Conservation (phyloP, 2,797 vertebrate species). For the Lacerta bilineata region DNA sequence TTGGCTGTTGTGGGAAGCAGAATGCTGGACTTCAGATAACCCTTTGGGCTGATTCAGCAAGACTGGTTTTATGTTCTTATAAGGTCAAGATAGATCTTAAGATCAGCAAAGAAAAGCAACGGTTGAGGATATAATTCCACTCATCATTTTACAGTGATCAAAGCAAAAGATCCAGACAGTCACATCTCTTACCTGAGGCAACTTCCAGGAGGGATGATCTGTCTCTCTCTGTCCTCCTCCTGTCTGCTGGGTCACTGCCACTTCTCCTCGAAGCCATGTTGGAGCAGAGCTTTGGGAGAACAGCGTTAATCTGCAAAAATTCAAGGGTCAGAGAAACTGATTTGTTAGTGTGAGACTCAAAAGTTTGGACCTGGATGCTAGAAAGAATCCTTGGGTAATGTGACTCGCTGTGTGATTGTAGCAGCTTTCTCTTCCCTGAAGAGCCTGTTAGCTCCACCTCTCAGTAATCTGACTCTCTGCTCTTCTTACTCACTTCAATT, state of each 20-base stretch:
- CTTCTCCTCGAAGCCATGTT: conserved; percentile 68
- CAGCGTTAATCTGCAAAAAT: not conserved
- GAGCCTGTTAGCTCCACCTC: conserved; percentile 29
- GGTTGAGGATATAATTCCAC: fast-evolving
- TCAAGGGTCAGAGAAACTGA: fast-evolving
- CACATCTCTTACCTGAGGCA: conserved; percentile 62
- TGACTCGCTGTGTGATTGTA: not conserved
- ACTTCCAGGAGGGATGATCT: not conserved
- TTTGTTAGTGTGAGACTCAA: not conserved
- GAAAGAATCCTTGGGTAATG: not conserved
- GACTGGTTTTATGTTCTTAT: not conserved
- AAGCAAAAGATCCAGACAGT: not conserved
- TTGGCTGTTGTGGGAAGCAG: not conserved
- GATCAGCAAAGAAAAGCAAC: not conserved
- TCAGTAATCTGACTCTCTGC: fast-evolving
- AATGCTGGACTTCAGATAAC: too few species aligned
- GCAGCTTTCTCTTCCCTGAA: conserved; percentile 6
- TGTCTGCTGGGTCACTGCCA: not conserved
- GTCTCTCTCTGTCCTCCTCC: not conserved
- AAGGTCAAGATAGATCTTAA: not conserved
- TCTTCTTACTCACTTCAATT: not conserved
- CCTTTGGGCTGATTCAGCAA: not conserved
- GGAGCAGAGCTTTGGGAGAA: conserved; percentile 17
- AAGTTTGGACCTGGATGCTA: not conserved
- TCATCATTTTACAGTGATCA: too few species aligned